Evolutionary conservation across 2,888 invertebrate genomes (phyloP).

Genomic region (Apantesis nais): DNA sequence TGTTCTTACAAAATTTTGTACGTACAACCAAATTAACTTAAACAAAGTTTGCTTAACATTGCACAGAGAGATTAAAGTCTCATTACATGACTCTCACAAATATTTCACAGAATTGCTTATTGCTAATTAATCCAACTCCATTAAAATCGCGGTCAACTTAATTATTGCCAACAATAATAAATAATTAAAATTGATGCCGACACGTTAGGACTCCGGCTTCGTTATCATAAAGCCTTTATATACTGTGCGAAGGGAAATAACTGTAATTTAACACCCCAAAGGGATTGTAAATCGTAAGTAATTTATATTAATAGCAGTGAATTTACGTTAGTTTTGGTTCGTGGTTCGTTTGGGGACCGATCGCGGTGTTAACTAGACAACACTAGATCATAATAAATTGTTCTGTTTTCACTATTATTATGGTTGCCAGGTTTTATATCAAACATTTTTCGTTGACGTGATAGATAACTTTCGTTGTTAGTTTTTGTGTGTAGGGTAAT

Average conservation of each 20-base stretch:
- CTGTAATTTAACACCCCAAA: conserved; percentile 72
- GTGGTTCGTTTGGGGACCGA: conserved; percentile 74
- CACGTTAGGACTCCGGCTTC: conserved; percentile 59
- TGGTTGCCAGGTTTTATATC: conserved; percentile 25
- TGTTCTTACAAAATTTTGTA: background rate
- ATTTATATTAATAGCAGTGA: conserved; percentile 81
- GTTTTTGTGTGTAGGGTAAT: conserved; percentile 18
- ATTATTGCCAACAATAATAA: conserved; percentile 59
- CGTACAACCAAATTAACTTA: background rate
- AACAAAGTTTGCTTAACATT: background rate
- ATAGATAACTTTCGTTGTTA: conserved; percentile 21
- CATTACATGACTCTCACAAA: background rate
- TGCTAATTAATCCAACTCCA: conserved; percentile 41
- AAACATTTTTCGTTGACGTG: conserved; percentile 17
- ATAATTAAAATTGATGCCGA: conserved; percentile 70
- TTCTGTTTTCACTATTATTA: conserved; percentile 51
- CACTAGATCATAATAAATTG: conserved; percentile 64
- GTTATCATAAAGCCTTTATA: conserved; percentile 66
- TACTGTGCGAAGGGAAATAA: conserved; percentile 66
- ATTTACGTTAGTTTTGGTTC: conserved; percentile 77
- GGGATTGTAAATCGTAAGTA: conserved; percentile 80
- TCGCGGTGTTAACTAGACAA: conserved; percentile 65
- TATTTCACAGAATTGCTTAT: conserved; percentile 28
- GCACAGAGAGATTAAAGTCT: background rate
- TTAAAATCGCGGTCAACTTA: conserved; percentile 50